These are phyloP conservation scores for Callithrix jacchus DNA, from an alignment of 2,113 vertebrate species.

Conservation along the genomic window DNA sequence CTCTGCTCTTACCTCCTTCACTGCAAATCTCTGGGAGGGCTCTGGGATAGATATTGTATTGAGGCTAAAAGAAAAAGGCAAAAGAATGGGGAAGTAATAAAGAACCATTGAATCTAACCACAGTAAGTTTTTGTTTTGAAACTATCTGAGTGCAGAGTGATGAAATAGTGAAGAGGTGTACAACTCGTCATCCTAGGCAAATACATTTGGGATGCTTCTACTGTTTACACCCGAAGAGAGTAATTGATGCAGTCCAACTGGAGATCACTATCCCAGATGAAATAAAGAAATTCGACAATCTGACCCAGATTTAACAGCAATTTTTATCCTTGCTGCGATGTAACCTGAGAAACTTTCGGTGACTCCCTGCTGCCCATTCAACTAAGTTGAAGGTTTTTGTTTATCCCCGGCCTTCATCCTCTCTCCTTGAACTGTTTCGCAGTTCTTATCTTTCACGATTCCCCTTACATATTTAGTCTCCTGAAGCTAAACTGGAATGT, in stretches of 20 bases:
- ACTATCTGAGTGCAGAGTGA: background rate
- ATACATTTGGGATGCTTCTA: background rate
- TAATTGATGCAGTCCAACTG: background rate
- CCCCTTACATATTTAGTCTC: background rate
- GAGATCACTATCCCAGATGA: background rate
- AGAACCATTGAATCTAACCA: background rate
- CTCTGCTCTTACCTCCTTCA: background rate
- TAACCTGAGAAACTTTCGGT: background rate
- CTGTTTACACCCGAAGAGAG: background rate
- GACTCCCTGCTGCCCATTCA: background rate
- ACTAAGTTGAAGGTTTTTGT: background rate
- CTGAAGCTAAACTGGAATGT: background rate
- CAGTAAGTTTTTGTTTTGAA: background rate
- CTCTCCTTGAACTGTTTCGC: background rate
- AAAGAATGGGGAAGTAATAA: background rate
- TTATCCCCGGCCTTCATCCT: background rate
- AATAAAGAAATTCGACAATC: background rate
- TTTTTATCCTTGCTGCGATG: background rate
- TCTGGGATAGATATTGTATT: background rate
- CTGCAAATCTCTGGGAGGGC: background rate
- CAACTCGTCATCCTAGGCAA: background rate
- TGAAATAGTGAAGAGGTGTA: background rate
- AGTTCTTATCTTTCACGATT: background rate
- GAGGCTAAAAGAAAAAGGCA: background rate
- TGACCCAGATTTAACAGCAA: background rate